Percentiles rank a stretch among this genome's conserved stretches.
Evolutionary conservation across 2,113 vertebrate species (phyloP).

Genomic region (Oryzias woworae): DNA sequence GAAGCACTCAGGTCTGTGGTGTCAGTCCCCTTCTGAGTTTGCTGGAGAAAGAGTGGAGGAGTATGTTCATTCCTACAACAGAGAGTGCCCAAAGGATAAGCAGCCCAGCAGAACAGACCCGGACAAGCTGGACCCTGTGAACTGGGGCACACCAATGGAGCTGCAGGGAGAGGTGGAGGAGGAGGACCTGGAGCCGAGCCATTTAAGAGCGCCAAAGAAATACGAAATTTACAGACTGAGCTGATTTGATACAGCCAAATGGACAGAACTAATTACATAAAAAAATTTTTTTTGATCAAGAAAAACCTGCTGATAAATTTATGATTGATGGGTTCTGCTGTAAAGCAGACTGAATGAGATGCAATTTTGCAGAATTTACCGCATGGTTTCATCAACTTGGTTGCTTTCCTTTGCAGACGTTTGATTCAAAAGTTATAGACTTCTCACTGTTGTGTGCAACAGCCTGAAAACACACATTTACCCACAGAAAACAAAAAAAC

Average conservation of each 20-base stretch:
- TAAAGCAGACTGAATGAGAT: slow-evolving; percentile 59
- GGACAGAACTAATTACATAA: background rate
- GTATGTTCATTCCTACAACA: slow-evolving; percentile 66
- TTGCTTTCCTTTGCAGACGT: slow-evolving; percentile 61
- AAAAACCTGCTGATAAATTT: slow-evolving; percentile 65
- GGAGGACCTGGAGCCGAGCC: slow-evolving; percentile 66
- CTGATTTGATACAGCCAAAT: slow-evolving; percentile 30
- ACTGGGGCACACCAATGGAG: slow-evolving; percentile 62
- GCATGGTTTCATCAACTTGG: slow-evolving; percentile 53
- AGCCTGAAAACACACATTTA: too few relatives aligned
- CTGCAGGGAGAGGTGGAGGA: slow-evolving; percentile 61
- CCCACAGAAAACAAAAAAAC: background rate
- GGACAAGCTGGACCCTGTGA: slow-evolving; percentile 41
- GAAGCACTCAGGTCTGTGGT: slow-evolving; percentile 61
- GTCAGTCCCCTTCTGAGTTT: slow-evolving; percentile 59
- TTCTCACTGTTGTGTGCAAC: too few relatives aligned
- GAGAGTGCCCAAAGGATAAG: slow-evolving; percentile 63
- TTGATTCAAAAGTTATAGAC: slow-evolving; percentile 52
- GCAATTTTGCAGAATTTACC: slow-evolving; percentile 59
- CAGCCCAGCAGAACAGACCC: slow-evolving; percentile 28
- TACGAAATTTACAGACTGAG: slow-evolving; percentile 64
- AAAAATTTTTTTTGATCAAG: background rate
- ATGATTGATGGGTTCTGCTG: slow-evolving; percentile 56
- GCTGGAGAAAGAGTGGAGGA: slow-evolving; percentile 50
- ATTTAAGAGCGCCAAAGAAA: slow-evolving; percentile 59